Evolutionary conservation across 2,113 vertebrate genomes (phyloP), one percentile per base, ranked within the genome.

Genomic region (Promerops cafer): DNA sequence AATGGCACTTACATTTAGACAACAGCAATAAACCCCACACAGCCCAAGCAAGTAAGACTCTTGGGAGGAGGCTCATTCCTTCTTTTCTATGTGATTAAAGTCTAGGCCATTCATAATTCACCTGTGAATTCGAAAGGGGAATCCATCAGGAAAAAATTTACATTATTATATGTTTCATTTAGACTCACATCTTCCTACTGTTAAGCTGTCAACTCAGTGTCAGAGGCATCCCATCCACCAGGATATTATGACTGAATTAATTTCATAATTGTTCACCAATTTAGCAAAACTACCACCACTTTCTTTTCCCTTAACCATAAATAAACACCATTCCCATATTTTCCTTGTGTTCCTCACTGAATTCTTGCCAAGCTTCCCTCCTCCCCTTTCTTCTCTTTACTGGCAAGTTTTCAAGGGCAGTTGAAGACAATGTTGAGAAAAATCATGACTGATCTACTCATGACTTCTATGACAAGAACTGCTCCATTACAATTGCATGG

Each of bases 351-450:
- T 85, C 30, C 42, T 49, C 45, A 42, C 13, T 75, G 53, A 86
- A 39, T 40, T 79, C 66, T 68, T 71, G 40, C 31, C 39, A 87
- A 87, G 16, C 9, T 53, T 91, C 37, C 50, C 47, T 50, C 33
- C 7, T 2, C 11, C 3, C 26, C 28, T 39, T 72, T 84, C 75
- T 76, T 27, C 53, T 85, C 37, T 85, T 85, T 77, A 60, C 53
- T 92, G 74, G 50, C 53, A 96, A 83, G 30, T 53, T 91, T 82
- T 87, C 84, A 96, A 91, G 78, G 70, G 57, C 84, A 79, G 49
- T 31, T 12, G 6, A 89, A 96, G 65, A 79, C 49, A 85, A 54
- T 57, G 21, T 45, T 65, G 61, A 89, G 87, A 83, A 85, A 96
- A 87, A 84, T 87, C 57, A 59, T 3, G 11, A 84, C 54, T 42